Conservation (phyloP, 2,888 invertebrate genomes). For the Sympetrum striolatum region DNA sequence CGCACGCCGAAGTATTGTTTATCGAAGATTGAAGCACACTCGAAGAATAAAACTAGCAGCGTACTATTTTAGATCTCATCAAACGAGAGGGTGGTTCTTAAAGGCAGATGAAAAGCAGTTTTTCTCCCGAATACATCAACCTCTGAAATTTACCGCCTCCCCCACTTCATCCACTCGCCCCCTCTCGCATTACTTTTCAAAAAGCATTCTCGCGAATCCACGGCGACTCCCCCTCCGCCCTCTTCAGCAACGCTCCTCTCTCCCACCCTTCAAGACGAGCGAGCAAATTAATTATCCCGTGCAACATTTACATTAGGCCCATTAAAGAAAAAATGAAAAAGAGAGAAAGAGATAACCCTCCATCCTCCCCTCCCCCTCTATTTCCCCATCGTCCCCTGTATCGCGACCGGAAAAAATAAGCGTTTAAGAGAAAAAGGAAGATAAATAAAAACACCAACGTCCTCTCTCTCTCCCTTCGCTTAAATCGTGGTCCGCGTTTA, state of each 20-base stretch:
- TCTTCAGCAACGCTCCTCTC: not conserved
- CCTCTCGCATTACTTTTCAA: not conserved
- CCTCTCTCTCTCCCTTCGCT: not conserved
- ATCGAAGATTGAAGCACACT: no score
- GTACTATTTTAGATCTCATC: not conserved
- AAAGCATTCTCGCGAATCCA: not conserved
- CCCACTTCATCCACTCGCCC: not conserved
- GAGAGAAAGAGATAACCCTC: not conserved
- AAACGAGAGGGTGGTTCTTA: not conserved
- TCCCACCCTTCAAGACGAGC: not conserved
- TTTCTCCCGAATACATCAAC: not conserved
- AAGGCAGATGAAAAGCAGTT: not conserved
- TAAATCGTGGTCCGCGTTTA: not conserved
- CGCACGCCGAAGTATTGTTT: no score
- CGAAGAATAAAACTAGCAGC: not conserved
- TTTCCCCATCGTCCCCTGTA: not conserved
- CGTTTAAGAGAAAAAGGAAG: not conserved
- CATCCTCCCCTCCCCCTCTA: no score
- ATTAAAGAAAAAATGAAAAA: constrained; percentile 22
- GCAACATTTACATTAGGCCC: constrained; percentile 26
- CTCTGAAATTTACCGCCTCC: not conserved
- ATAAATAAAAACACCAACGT: not conserved
- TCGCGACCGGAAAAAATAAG: not conserved
- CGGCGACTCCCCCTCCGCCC: not conserved
- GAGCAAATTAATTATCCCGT: constrained; percentile 21